A percentile compares a stretch with the other conserved stretches of the same genome.
These are phyloP conservation scores for Solenodon paradoxus DNA, from an alignment of 2,113 vertebrate species.

Conservation along the genomic window DNA sequence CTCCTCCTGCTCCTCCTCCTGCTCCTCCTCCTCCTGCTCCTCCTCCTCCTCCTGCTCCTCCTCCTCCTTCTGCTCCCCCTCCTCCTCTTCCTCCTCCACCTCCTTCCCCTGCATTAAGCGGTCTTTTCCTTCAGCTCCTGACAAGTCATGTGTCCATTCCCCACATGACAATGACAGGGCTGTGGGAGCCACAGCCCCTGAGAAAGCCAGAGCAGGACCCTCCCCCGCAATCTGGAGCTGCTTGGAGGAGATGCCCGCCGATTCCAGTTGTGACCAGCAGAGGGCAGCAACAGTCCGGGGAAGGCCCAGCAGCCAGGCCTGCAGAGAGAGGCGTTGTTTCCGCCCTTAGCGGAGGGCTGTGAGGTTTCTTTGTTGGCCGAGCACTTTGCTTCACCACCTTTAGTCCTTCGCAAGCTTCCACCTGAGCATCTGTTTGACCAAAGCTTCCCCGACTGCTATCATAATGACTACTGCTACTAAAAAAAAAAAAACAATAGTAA, in stretches of 20 bases:
- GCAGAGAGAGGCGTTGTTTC: fast-evolving
- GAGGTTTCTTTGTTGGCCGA: neutral
- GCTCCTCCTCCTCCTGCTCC: neutral
- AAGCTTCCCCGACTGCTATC: neutral
- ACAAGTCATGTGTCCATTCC: fast-evolving
- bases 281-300: slow-evolving; percentile 50
- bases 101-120: neutral
- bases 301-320: neutral
- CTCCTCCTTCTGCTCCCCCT: neutral
- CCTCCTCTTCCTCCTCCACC: neutral
- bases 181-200: fast-evolving
- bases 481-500: neutral
- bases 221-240: fast-evolving
- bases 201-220: neutral
- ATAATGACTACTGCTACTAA: neutral
- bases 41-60: no score
- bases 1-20: neutral
- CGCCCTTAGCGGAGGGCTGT: no score
- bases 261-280: slow-evolving; percentile 36
- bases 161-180: fast-evolving
- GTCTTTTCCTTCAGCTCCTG: neutral
- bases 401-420: neutral
- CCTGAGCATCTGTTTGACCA: neutral
- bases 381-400: neutral
- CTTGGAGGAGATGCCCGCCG: fast-evolving